Conservation (phyloP, 37 sponge, comb jelly and placozoan genomes). For the Bolinopsis microptera region DNA sequence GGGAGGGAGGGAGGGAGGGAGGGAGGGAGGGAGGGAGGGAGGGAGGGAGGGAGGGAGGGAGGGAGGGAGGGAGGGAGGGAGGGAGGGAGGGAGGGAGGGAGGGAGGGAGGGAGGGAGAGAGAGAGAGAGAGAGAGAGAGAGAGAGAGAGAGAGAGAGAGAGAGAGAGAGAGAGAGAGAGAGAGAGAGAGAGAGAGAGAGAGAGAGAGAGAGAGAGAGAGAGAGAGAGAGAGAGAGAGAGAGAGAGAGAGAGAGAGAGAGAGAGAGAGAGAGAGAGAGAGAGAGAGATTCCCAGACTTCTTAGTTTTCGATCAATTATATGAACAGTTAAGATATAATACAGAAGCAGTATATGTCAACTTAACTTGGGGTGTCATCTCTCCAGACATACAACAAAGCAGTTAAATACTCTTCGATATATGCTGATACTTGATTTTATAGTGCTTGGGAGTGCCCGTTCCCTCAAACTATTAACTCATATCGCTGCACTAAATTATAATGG, state of each 20-base stretch:
- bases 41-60: conserved; percentile 3
- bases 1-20: conserved; percentile 37
- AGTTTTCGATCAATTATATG: no score
- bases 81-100: conserved; percentile 36
- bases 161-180: conserved; percentile 63
- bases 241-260: not conserved
- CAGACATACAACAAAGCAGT: no score
- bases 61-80: conserved; percentile 36
- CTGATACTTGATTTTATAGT: no score
- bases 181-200: conserved; percentile 63
- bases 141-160: conserved; percentile 61
- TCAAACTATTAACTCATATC: no score
- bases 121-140: conserved; percentile 52
- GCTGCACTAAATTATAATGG: no score
- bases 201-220: conserved; percentile 63
- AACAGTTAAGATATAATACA: no score
- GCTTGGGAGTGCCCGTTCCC: no score
- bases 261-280: not conserved
- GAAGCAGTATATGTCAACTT: no score
- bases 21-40: conserved; percentile 43
- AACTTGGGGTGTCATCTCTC: no score
- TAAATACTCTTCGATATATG: no score
- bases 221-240: conserved; percentile 54
- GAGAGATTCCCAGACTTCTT: no score
- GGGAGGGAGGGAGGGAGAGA: conserved; percentile 25